Evolutionary conservation across 1,140 invertebrate species (phyloP).

Genomic region (Drosophila bifasciata): DNA sequence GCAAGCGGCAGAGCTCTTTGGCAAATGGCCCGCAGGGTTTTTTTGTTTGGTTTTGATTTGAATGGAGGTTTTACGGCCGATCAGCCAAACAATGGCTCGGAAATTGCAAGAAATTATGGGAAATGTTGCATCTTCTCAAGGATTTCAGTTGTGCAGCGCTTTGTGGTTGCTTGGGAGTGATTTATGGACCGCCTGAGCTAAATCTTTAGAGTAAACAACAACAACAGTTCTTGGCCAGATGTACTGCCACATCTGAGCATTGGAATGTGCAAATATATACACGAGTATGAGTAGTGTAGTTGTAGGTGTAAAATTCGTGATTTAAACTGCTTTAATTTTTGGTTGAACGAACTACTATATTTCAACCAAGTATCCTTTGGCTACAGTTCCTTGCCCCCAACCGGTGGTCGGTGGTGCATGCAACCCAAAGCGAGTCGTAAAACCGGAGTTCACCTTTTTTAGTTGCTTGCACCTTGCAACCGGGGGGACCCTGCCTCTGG

Average conservation of each 20-base stretch:
- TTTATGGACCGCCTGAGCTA: constrained; percentile 21
- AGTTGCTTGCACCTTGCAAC: constrained; percentile 52
- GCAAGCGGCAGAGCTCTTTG: constrained; percentile 28
- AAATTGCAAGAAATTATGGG: constrained; percentile 51
- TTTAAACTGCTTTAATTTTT: no score
- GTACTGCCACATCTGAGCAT: neutral
- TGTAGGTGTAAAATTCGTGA: no score
- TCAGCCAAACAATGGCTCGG: constrained; percentile 52
- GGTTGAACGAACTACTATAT: no score
- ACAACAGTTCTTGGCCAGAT: constrained; percentile 22
- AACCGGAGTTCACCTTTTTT: constrained; percentile 37
- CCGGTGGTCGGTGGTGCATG: constrained; percentile 27
- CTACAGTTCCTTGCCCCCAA: constrained; percentile 14
- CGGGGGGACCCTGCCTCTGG: constrained; percentile 1
- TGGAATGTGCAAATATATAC: no score
- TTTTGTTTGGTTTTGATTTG: constrained; percentile 49
- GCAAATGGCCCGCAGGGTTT: constrained; percentile 68
- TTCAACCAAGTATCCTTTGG: constrained; percentile 17
- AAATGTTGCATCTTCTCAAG: constrained; percentile 21
- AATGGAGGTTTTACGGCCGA: constrained; percentile 59
- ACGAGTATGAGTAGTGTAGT: no score
- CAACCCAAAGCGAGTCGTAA: constrained; percentile 42
- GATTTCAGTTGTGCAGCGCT: constrained; percentile 28
- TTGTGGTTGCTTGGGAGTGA: constrained; percentile 38
- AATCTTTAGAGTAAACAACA: constrained; percentile 22